phyloP scores from a whole-genome alignment of 2,888 invertebrate genomes.

The Eupithecia abbreviata region DNA sequence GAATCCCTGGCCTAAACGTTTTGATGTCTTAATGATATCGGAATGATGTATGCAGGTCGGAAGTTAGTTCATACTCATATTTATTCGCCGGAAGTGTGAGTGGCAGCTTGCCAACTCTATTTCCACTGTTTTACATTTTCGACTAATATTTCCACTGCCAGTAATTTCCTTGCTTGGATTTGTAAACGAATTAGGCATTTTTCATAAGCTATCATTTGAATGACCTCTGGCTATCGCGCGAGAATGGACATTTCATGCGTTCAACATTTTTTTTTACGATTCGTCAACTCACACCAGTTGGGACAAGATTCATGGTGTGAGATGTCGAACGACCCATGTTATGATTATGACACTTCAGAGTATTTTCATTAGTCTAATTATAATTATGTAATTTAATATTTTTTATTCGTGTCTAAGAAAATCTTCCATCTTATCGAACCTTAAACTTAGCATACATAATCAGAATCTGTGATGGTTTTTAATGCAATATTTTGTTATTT shows the following conservation, averaged over 20 bases:
- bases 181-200: background rate
- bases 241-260: background rate
- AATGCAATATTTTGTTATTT: background rate
- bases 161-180: background rate
- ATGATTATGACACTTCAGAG: background rate
- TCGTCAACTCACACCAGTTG: no score
- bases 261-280: background rate
- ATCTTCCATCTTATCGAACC: background rate
- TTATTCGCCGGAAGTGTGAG: constrained; percentile 32
- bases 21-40: constrained; percentile 79
- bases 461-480: background rate
- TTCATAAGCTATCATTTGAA: background rate
- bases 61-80: constrained; percentile 48
- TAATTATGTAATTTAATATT: background rate
- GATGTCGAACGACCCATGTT: background rate
- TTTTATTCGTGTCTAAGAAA: background rate
- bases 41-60: constrained; percentile 75
- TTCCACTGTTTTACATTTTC: constrained; percentile 33
- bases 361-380: background rate
- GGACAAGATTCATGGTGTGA: no score
- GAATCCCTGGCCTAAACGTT: constrained; percentile 47
- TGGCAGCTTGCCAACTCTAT: constrained; percentile 50
- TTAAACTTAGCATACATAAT: background rate
- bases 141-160: constrained; percentile 14
- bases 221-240: background rate